Base-by-base conservation (phyloP, 2,113 vertebrate genomes). In the Vulpes ferrilata region DNA sequence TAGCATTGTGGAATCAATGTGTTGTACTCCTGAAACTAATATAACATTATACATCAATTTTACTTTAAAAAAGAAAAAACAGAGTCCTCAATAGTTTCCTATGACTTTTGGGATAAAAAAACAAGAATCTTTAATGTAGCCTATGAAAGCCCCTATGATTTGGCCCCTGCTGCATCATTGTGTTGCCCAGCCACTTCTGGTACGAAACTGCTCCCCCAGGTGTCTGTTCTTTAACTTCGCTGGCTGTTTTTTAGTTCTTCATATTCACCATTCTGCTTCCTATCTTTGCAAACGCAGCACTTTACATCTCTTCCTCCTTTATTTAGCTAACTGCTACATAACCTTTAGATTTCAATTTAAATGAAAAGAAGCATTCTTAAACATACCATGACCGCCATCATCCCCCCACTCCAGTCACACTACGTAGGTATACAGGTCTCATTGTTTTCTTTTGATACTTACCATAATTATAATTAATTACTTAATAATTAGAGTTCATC, bases 101-200 rank as follows among this genome's bases (percentile, higher is more conserved):
- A 25, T 69, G 89, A 57, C 15, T 89, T 35, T 91, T 90, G n/a
- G 55, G 64, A 80, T 90, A 67, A 80, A 88, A 88, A 59, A n/a
- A 19, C 48, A 80, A 74, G 59, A 89, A n/a, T 88, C n/a, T 87
- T 95, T 83, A 32, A 43, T 88, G 15, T 90, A 87, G 15, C 11
- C 3, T 12, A 2, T 0, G 57, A 73, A 69, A 7, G 23, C 55
- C 43, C 43, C 53, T 59, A n/a, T 87, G 11, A 12, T 59, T 17
- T 84, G 80, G 11, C 19, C 59, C 13, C 11, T 30, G 51, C 35
- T 32, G 27, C 23, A 27, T 51, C 13, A 30, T 20, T 67, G 48
- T 55, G 38, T 48, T 25, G 7, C 43, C 22, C 38, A 35, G 62
- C 27, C 91, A 35, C 20, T 2, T 22, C 64, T 65, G n/a, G 22